Conservation (phyloP, 2,797 vertebrate species). For the Dermochelys coriacea region DNA sequence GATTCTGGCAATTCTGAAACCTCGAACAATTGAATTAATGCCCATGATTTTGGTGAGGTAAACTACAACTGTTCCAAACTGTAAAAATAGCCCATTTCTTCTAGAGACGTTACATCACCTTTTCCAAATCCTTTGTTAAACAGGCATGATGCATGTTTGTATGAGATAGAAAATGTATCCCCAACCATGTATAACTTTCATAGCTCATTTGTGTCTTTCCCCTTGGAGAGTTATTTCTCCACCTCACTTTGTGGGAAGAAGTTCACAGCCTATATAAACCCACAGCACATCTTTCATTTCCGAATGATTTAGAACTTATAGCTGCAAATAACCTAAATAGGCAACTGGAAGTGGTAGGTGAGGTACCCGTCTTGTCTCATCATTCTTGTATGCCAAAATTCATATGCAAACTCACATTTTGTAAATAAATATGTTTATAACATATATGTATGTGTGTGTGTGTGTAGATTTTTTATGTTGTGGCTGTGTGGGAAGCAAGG, state of each 20-base stretch:
- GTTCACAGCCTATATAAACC: neutral
- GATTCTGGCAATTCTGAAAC: neutral
- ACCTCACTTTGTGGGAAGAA: neutral
- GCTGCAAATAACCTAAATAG: neutral
- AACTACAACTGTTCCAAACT: neutral
- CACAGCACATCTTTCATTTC: neutral
- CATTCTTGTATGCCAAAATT: neutral
- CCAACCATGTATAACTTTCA: neutral
- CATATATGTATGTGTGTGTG: neutral
- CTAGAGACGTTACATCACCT: neutral
- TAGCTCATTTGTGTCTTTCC: neutral
- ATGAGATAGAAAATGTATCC: too few species aligned
- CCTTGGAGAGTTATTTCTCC: neutral
- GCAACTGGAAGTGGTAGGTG: neutral
- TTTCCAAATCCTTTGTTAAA: neutral
- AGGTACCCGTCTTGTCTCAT: neutral
- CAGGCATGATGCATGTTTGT: neutral
- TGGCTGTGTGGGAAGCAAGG: neutral
- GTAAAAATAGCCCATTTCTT: neutral
- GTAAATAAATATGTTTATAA: neutral
- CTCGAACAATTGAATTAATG: neutral
- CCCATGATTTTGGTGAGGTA: neutral
- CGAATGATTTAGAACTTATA: neutral
- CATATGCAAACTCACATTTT: neutral
- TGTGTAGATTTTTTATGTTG: neutral